phyloP scores from a whole-genome alignment of 2,797 vertebrate species.

The Helostoma temminkii region DNA sequence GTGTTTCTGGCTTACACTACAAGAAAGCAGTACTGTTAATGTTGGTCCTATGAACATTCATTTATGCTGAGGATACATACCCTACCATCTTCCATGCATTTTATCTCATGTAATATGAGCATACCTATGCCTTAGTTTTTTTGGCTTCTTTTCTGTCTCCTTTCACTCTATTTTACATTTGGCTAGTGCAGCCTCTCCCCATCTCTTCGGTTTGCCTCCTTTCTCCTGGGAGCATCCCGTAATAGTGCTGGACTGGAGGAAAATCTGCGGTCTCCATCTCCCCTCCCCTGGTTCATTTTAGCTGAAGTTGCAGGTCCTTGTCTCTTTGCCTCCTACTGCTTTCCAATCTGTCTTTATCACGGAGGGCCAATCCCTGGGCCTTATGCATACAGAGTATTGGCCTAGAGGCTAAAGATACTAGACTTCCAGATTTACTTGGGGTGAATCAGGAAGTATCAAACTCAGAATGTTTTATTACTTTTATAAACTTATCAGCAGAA shows the following conservation, averaged over 20 bases:
- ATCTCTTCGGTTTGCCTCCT: slow-evolving; percentile 31
- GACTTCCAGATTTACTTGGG: slow-evolving; percentile 51
- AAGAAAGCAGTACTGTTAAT: slow-evolving; percentile 27
- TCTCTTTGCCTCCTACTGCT: slow-evolving; percentile 77
- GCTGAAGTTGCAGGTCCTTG: slow-evolving; percentile 80
- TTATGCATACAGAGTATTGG: slow-evolving; percentile 57
- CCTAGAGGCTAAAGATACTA: slow-evolving; percentile 69
- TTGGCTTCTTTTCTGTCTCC: slow-evolving; percentile 5
- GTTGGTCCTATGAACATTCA: slow-evolving; percentile 4
- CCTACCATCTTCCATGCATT: slow-evolving; percentile 4
- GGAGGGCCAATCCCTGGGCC: slow-evolving; percentile 55
- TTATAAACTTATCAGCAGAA: slow-evolving; percentile 40
- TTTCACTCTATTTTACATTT: slow-evolving; percentile 43
- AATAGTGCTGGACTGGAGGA: slow-evolving; percentile 71
- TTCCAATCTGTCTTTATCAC: slow-evolving; percentile 81
- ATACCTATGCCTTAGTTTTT: neutral
- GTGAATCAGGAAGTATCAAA: slow-evolving; percentile 49
- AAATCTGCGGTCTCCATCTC: slow-evolving; percentile 66
- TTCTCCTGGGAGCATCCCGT: slow-evolving; percentile 63
- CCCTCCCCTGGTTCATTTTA: slow-evolving; percentile 67
- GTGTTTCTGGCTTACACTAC: slow-evolving; percentile 20
- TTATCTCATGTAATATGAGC: neutral
- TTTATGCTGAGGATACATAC: neutral
- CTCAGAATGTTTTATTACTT: slow-evolving; percentile 59
- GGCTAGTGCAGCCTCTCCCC: slow-evolving; percentile 26